Evolutionary conservation across 2,113 vertebrate species (phyloP).

Genomic region (Dascyllus trimaculatus): DNA sequence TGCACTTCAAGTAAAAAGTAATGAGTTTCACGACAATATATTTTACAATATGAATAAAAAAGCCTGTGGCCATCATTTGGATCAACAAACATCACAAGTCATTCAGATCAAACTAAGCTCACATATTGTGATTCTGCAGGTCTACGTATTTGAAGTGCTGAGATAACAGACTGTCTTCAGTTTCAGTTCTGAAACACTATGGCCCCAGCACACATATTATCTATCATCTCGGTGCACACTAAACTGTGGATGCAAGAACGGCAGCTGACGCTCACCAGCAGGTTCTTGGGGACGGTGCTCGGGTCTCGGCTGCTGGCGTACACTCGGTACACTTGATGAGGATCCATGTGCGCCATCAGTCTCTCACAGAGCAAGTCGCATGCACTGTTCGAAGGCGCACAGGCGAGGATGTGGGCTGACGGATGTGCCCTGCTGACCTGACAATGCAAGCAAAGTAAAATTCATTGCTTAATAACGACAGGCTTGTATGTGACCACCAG

Average conservation of each 20-base stretch:
- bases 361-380: constrained; percentile 92
- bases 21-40: background rate
- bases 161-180: background rate
- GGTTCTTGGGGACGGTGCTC: constrained; percentile 79
- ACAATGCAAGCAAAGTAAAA: background rate
- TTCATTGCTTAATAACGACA: background rate
- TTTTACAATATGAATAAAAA: background rate
- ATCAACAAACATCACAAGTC: background rate
- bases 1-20: background rate
- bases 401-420: constrained; percentile 87
- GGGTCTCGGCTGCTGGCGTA: constrained; percentile 87
- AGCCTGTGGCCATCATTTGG: background rate
- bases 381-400: constrained; percentile 93
- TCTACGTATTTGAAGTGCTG: background rate
- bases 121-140: background rate
- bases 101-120: background rate
- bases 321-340: constrained; percentile 85
- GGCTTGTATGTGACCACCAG: constrained; percentile 63
- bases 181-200: constrained; percentile 1
- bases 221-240: too few species aligned
- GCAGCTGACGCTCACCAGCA: constrained; percentile 84
- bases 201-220: too few species aligned
- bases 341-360: constrained; percentile 83
- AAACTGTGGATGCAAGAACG: background rate
- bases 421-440: constrained; percentile 49